These are phyloP conservation scores for Tetramorium parvispinum DNA, from an alignment of 1,140 invertebrate genomes.

Conservation along the genomic window DNA sequence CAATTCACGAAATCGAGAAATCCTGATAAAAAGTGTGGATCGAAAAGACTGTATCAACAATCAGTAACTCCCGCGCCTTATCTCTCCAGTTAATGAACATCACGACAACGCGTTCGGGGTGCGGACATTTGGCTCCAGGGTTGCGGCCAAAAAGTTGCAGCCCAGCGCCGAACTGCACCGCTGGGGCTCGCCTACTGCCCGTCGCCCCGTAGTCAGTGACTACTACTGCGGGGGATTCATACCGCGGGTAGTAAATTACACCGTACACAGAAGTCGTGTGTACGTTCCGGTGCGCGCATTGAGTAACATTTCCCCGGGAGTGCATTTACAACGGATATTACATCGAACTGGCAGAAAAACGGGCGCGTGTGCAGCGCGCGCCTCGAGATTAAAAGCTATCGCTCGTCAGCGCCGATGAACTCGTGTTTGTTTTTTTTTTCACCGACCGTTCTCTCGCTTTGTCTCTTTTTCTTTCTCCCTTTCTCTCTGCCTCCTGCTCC, in stretches of 20 bases:
- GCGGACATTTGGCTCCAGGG: conserved; percentile 45
- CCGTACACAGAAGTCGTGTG: conserved; percentile 57
- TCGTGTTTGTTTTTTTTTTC: conserved; percentile 61
- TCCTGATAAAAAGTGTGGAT: not conserved
- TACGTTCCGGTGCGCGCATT: conserved; percentile 58
- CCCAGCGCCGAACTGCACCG: conserved; percentile 46
- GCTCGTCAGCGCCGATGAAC: conserved; percentile 74
- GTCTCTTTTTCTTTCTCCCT: not conserved
- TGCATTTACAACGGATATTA: conserved; percentile 76
- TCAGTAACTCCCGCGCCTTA: not conserved
- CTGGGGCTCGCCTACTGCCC: conserved; percentile 30
- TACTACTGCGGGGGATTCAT: conserved; percentile 56
- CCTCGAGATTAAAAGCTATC: conserved; percentile 74
- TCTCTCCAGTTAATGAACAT: conserved; percentile 29
- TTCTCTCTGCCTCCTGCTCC: not conserved
- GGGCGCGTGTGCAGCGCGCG: conserved; percentile 64
- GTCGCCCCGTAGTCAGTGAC: conserved; percentile 40
- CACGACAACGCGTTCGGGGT: conserved; percentile 15
- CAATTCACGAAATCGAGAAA: not conserved
- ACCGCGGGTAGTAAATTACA: conserved; percentile 71
- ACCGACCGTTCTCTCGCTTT: not conserved
- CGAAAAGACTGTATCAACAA: not conserved
- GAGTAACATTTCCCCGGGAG: conserved; percentile 73
- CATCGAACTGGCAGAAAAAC: conserved; percentile 72
- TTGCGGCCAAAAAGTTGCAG: conserved; percentile 63